Percentiles rank a stretch among this genome's conserved stretches.
Evolutionary conservation across 2,113 vertebrate genomes (phyloP).

Genomic region (Pelecanus crispus): DNA sequence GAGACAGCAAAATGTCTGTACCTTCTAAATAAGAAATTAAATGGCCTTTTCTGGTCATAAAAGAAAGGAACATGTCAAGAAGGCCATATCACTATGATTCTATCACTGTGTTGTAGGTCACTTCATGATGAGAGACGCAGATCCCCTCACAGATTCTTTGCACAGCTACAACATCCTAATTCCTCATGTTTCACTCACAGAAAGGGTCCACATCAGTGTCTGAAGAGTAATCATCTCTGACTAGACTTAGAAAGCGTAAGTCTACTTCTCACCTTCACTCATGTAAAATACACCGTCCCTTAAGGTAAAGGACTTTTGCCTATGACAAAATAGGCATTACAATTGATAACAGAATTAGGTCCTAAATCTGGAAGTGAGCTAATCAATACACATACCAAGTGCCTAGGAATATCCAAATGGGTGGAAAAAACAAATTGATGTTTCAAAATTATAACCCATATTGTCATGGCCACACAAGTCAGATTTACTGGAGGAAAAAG

Average conservation of each 20-base stretch:
- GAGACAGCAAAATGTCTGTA: neutral
- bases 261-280: neutral
- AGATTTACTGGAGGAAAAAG: neutral
- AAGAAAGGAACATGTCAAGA: neutral
- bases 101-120: too few species aligned
- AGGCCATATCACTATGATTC: neutral
- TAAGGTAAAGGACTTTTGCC: neutral
- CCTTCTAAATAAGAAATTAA: neutral
- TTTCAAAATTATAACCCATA: neutral
- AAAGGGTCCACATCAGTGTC: neutral
- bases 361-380: neutral
- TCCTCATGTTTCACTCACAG: neutral
- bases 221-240: neutral
- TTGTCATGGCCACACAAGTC: neutral
- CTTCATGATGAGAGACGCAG: neutral
- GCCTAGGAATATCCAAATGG: neutral
- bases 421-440: neutral
- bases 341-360: neutral
- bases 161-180: neutral
- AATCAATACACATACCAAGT: neutral
- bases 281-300: neutral
- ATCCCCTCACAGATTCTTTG: neutral
- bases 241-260: neutral
- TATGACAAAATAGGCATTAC: neutral
- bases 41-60: neutral